These are phyloP conservation scores for Cricetomys ansorgei DNA, from an alignment of 2,113 vertebrate species.

Conservation along the genomic window DNA sequence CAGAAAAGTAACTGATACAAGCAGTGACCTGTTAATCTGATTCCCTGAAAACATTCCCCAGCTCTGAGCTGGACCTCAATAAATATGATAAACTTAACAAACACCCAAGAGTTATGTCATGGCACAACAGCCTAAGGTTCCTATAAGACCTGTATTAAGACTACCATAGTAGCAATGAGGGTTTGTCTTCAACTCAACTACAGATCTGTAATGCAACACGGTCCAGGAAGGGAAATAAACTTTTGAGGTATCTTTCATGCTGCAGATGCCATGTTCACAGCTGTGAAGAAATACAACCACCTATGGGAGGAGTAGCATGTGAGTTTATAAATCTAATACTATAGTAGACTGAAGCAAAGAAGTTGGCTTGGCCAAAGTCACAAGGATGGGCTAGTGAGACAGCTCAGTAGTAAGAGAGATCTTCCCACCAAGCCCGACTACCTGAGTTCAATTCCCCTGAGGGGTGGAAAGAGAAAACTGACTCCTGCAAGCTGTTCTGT, in stretches of 20 bases:
- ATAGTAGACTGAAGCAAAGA: not conserved
- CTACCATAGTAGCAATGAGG: not conserved
- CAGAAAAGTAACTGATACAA: not conserved
- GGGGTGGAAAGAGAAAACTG: not conserved
- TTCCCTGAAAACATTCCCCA: not conserved
- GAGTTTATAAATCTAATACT: not conserved
- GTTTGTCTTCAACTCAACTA: not conserved
- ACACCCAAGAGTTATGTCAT: no score
- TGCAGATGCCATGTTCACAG: not conserved
- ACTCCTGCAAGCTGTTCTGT: not conserved
- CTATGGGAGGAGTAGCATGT: not conserved
- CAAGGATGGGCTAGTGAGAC: no score
- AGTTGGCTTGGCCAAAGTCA: not conserved
- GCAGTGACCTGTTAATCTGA: not conserved
- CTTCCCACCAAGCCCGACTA: not conserved
- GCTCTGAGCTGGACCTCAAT: not conserved
- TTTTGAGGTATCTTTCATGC: not conserved
- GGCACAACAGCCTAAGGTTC: not conserved
- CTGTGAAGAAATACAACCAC: not conserved
- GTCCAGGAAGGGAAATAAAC: not conserved
- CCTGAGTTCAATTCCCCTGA: not conserved
- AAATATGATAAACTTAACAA: not conserved
- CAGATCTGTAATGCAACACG: not conserved
- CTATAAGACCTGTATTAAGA: accelerated
- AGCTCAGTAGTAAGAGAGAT: not conserved